Conservation (phyloP, 1,140 invertebrate genomes). For the Phymorhynchus buccinoides region DNA sequence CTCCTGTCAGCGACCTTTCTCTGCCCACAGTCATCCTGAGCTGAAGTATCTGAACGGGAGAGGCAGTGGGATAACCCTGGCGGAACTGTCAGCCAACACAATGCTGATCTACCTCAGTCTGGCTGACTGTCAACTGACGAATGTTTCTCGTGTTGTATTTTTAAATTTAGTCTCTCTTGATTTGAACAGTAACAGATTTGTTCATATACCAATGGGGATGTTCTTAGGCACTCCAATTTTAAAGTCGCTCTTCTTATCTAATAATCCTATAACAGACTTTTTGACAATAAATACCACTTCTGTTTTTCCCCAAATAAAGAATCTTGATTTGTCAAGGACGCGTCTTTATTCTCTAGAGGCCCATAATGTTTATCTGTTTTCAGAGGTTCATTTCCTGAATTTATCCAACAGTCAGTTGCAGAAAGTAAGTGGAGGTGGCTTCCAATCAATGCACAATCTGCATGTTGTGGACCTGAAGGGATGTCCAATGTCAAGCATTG, state of each 20-base stretch:
- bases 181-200: constrained; percentile 14
- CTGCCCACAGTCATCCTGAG: not conserved
- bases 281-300: constrained; percentile 15
- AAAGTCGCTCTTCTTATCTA: constrained; percentile 29
- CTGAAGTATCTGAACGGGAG: constrained; percentile 21
- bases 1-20: constrained; percentile 2
- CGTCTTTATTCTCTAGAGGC: not conserved
- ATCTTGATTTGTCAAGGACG: not conserved
- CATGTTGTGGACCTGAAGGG: constrained; percentile 34
- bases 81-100: constrained; percentile 2
- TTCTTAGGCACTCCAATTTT: constrained; percentile 14
- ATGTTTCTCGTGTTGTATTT: not conserved
- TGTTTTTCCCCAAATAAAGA: not conserved
- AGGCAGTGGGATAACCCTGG: not conserved
- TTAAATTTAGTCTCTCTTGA: constrained; percentile 11
- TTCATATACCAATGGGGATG: not conserved
- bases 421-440: constrained; percentile 10
- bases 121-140: not conserved
- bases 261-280: constrained; percentile 39
- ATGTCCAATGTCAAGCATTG: constrained; percentile 34
- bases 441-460: constrained; percentile 10
- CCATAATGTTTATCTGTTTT: not conserved
- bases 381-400: constrained; percentile 2
- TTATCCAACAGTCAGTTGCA: not conserved
- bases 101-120: constrained; percentile 32